A percentile compares a stretch with the other conserved stretches of the same genome.
Conservation (phyloP, 2,797 vertebrate species). For the Tenualosa thibaudeaui region DNA sequence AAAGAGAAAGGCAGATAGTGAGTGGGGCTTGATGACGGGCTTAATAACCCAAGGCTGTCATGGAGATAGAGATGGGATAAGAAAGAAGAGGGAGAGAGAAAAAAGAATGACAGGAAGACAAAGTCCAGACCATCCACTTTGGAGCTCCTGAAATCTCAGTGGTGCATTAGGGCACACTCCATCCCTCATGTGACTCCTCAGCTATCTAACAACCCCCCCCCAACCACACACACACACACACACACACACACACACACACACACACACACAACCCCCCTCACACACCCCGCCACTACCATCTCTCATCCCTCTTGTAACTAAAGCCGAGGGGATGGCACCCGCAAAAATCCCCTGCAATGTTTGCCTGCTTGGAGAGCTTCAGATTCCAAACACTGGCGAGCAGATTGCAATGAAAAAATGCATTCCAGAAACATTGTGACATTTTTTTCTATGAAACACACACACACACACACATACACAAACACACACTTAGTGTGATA, state of each 20-base stretch:
- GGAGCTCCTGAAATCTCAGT: conserved; percentile 47
- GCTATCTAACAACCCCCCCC: conserved; percentile 35
- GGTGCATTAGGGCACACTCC: conserved; percentile 49
- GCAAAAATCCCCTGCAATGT: conserved; percentile 45
- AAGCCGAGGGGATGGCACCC: conserved; percentile 50
- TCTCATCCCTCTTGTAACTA: conserved; percentile 42
- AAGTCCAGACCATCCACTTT: conserved; percentile 54
- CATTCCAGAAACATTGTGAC: conserved; percentile 44
- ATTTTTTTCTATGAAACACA: conserved; percentile 35
- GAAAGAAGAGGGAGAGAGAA: background rate
- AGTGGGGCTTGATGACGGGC: too few relatives aligned
- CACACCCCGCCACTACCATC: background rate
- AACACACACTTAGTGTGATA: conserved; percentile 29
- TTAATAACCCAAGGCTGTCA: background rate
- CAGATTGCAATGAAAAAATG: conserved; percentile 38
- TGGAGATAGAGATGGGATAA: background rate
- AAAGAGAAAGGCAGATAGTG: too few relatives aligned
- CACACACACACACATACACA: conserved; percentile 4
- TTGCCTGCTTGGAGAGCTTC: conserved; percentile 45
- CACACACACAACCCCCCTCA: conserved; percentile 26
- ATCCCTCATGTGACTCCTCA: conserved; percentile 47
- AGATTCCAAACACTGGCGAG: conserved; percentile 49
- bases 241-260: conserved; percentile 17
- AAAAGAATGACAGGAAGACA: conserved; percentile 25
- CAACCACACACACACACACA: background rate